Base-by-base conservation (phyloP, 1,140 invertebrate genomes). In the Drosophila sp. region DNA sequence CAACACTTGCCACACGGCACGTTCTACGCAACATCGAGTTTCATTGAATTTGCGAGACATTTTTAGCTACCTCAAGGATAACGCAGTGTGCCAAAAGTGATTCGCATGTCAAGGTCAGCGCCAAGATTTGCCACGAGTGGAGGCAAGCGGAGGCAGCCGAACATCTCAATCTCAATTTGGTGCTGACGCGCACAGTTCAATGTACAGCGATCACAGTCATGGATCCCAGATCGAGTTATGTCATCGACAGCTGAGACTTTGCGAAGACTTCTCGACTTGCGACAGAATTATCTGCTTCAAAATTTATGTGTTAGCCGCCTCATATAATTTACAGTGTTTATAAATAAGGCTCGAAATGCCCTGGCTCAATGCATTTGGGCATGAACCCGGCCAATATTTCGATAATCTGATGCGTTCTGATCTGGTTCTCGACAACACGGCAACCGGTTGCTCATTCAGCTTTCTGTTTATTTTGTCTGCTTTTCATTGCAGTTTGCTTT, bases 41-140 rank as follows among this genome's bases (percentile, higher is more conserved):
- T 69, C 78, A 87, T 76, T 86, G 82, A 86, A 62, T 64, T 53
- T n/a, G 25, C 41, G 76, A 79, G 79, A 79, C 83, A 74, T 77
- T 82, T 82, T 89, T 89, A 83, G 83, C 69, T 62, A 8, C 9
- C 16, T 29, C 83, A 87, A 87, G 83, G 83, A 89, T 87, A 64
- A 54, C 72, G 38, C 46, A 61, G 66, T 54, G 70, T 83, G 83
- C 83, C 83, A 87, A 87, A 69, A 54, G 76, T 45, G 62, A 50
- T 66, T 45, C 73, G 29, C 66, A 71, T 76, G 53, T 73, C 87
- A 83, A 87, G 83, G 83, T 83, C 79, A 89, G 54, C 65, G 32
- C 7, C 79, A 71, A 83, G 73, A 48, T 29, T 29, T 14, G 29
- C 45, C 41, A 61, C 45, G 32, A 36, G 58, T 36, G 40, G 41